phyloP scores from a whole-genome alignment of 35 echinoderm and acorn worm species.

The Strongylocentrotus purpuratus region DNA sequence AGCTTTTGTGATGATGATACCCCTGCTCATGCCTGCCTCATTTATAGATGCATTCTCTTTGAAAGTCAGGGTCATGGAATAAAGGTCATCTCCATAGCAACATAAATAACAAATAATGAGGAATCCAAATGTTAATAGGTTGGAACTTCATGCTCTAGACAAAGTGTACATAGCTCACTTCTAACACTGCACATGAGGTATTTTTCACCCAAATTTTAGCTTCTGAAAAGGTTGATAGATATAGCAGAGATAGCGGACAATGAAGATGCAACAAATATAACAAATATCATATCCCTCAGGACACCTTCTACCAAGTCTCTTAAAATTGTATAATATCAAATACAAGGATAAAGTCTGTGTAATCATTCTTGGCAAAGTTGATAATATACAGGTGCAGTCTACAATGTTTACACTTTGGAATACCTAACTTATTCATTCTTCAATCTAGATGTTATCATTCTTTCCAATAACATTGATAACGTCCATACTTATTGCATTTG shows the following conservation, averaged over 20 bases:
- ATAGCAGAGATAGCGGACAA: too few species aligned
- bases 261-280: background rate
- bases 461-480: too few species aligned
- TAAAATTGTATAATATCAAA: too few species aligned
- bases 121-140: background rate
- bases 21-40: background rate
- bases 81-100: slow-evolving; percentile 10
- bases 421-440: too few species aligned
- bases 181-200: background rate
- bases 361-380: too few species aligned
- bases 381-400: too few species aligned
- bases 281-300: background rate
- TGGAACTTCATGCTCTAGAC: background rate
- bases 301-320: too few species aligned
- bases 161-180: background rate
- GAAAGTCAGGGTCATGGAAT: background rate
- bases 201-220: background rate
- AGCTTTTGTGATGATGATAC: background rate
- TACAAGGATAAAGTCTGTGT: too few species aligned
- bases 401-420: too few species aligned
- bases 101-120: slow-evolving; percentile 4
- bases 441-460: too few species aligned
- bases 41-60: background rate
- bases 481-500: too few species aligned
- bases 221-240: too few species aligned